These are phyloP conservation scores for Gallinago stenura DNA, from an alignment of 2,797 vertebrate species.

Conservation along the genomic window DNA sequence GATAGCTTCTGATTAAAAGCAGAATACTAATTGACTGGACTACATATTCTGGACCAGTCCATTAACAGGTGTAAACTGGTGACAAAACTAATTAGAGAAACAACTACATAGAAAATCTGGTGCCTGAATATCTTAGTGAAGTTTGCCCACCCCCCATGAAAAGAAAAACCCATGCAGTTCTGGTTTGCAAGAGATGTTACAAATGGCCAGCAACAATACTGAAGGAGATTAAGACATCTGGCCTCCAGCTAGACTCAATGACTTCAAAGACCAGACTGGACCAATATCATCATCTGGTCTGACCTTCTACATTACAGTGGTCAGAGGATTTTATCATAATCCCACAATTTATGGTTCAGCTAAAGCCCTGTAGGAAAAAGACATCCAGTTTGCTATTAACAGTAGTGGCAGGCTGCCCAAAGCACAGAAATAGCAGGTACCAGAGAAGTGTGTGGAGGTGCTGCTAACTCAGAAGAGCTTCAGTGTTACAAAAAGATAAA, in stretches of 20 bases:
- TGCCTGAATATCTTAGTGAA: not conserved
- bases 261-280: not conserved
- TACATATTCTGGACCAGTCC: not conserved
- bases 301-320: not conserved
- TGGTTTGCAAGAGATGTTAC: not conserved
- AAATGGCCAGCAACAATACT: not conserved
- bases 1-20: not conserved
- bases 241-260: not conserved
- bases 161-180: not conserved
- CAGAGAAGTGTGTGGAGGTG: not conserved
- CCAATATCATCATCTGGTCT: not conserved
- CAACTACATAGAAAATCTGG: not conserved
- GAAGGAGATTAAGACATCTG: not conserved
- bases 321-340: slow-evolving; percentile 32
- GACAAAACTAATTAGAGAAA: not conserved
- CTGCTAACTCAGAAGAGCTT: not conserved
- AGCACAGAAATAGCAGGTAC: slow-evolving; percentile 17
- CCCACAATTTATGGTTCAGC: slow-evolving; percentile 5
- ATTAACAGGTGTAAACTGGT: not conserved
- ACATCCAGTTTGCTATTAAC: slow-evolving; percentile 19
- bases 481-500: not conserved
- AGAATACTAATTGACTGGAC: not conserved
- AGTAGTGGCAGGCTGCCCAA: not conserved
- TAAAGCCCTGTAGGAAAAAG: not conserved
- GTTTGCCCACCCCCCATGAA: not conserved